Percentiles rank a stretch among this genome's conserved stretches.
phyloP scores from a whole-genome alignment of 1,140 invertebrate species.

The Drosophila hydei region DNA sequence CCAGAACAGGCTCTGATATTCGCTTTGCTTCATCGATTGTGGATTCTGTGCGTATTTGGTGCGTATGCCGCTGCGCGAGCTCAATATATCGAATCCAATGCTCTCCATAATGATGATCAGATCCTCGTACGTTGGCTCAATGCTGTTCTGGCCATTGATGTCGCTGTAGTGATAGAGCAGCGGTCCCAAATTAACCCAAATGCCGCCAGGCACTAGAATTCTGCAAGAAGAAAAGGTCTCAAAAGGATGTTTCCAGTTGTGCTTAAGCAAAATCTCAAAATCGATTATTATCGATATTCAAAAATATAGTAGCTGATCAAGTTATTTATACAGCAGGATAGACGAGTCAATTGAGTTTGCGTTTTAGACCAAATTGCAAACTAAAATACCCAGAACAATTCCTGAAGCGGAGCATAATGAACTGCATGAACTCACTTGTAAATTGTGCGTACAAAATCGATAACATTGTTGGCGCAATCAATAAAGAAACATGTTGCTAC shows the following conservation, averaged over 20 bases:
- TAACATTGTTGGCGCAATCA: constrained; percentile 98
- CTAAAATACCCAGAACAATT: too few species aligned
- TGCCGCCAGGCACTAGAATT: constrained; percentile 94
- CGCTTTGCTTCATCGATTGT: constrained; percentile 90
- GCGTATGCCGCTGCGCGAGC: constrained; percentile 90
- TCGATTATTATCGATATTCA: too few species aligned
- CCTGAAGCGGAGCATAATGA: too few species aligned
- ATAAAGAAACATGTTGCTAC: constrained; percentile 99
- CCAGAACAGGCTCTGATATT: constrained; percentile 82
- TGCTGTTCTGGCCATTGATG: constrained; percentile 93
- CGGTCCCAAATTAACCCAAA: constrained; percentile 97
- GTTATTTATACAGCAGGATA: too few species aligned
- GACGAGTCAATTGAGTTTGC: too few species aligned
- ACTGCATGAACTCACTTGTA: constrained; percentile 85
- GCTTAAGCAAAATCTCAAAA: too few species aligned
- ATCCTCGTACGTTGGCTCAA: constrained; percentile 96
- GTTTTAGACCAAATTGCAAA: too few species aligned
- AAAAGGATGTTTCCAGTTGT: too few species aligned
- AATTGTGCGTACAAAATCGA: constrained; percentile 97
- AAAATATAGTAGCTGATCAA: too few species aligned
- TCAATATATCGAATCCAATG: constrained; percentile 93
- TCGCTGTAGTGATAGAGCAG: constrained; percentile 97
- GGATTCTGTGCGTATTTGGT: constrained; percentile 97
- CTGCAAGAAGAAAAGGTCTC: constrained; percentile 32
- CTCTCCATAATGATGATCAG: constrained; percentile 92